Evolutionary conservation across 2,113 vertebrate species (phyloP), one percentile per base, ranked within the genome.

Genomic region (Thymallus thymallus): DNA sequence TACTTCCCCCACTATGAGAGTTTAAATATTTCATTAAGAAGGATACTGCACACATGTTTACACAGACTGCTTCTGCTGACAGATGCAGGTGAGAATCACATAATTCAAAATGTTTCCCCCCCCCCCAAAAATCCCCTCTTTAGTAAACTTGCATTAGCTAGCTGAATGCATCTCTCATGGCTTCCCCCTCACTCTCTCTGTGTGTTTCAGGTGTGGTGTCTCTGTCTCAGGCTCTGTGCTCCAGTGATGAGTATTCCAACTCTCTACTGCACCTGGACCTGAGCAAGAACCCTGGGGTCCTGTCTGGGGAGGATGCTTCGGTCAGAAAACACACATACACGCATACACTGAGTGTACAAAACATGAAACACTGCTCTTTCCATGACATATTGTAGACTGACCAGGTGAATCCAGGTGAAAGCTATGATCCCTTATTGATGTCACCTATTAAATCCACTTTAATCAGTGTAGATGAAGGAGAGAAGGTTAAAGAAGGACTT

Each of bases 221-320:
- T 20, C 92, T 97, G 80, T 94, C 95, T 86, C 95, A 97, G 92
- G 94, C 95, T 69, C 90, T 97, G 22, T 94, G 94, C 83, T 94
- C 94, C 88, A 95, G 93, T 48, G 94, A 96, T 0, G 94, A 95
- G 74, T 96, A 96, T 86, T 95, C 94, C 85, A 95, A 92, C 88
- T 95, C 95, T 26, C 94, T 97, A 26, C 94, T 94, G 62, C 95
- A 96, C 85, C 93, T 97, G 86, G 95, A 96, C 88, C 89, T 97
- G 84, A 96, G 95, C 93, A 95, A 93, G 88, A 97, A 97, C 81
- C 93, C 95, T 0, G 95, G 95, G 48, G 92, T 96, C 74, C 94
- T 97, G 48, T 93, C 94, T 1, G 94, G 95, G 1, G 95, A 96
- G 0, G 96, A 97, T 32, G 92, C 95, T 73, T 94, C 94, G 79